A percentile compares a stretch with the other conserved stretches of the same genome.
phyloP scores from a whole-genome alignment of 2,888 invertebrate species.

The Ctena decussata region DNA sequence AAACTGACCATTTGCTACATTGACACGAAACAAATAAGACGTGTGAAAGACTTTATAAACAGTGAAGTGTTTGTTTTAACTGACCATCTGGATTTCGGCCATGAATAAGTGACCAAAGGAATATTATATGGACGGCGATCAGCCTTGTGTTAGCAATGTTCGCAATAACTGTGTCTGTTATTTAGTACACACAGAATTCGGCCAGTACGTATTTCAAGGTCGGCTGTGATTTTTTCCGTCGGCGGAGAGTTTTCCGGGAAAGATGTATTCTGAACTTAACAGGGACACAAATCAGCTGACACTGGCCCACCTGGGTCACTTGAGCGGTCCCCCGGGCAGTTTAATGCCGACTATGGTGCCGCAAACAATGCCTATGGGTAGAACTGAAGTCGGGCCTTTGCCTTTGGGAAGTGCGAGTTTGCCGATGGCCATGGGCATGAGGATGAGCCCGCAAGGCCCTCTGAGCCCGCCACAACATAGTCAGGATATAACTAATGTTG shows the following conservation, averaged over 20 bases:
- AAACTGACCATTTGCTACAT: not conserved
- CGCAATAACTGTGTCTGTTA: not conserved
- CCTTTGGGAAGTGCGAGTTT: not conserved
- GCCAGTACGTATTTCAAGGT: not conserved
- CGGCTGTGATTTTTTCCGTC: not conserved
- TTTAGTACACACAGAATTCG: not conserved
- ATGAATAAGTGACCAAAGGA: not conserved
- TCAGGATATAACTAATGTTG: not conserved
- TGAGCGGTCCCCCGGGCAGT: not conserved
- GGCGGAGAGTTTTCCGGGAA: not conserved
- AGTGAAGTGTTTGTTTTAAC: not conserved
- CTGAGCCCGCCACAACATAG: not conserved
- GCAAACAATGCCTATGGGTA: not conserved
- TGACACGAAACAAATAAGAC: not conserved
- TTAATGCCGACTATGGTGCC: not conserved
- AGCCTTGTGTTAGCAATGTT: not conserved
- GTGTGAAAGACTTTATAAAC: not conserved
- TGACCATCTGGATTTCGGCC: not conserved
- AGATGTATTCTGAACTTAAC: not conserved
- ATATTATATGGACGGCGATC: not conserved
- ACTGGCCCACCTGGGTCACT: not conserved
- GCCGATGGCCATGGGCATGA: not conserved
- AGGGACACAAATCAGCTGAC: not conserved
- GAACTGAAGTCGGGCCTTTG: not conserved
- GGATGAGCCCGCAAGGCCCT: not conserved